Evolutionary conservation across 2,113 vertebrate genomes (phyloP).

Genomic region (Vombatus ursinus): DNA sequence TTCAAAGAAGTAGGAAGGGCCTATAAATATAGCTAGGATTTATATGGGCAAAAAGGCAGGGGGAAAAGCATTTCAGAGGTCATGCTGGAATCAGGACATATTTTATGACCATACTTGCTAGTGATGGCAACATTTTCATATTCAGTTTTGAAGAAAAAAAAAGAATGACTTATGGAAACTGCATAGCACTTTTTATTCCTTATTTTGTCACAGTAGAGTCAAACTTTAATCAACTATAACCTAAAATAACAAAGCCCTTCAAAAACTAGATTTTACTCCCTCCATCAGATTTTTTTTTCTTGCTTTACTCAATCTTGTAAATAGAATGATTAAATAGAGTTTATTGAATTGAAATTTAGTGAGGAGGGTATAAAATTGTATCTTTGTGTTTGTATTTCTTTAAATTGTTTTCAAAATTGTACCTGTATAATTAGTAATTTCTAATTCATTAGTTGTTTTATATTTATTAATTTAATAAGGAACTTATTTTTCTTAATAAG

Average conservation of each 20-base stretch:
- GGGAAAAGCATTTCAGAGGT: constrained; percentile 34
- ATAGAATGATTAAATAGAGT: constrained; percentile 8
- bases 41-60: background rate
- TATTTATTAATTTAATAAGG: background rate
- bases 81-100: background rate
- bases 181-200: background rate
- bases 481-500: background rate
- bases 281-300: constrained; percentile 35
- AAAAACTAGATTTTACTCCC: background rate
- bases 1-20: background rate
- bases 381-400: background rate
- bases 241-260: background rate
- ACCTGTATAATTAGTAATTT: background rate
- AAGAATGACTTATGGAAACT: constrained; percentile 48
- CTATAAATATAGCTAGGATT: background rate
- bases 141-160: constrained; percentile 32
- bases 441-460: background rate
- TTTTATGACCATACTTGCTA: constrained; percentile 43
- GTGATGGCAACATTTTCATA: background rate
- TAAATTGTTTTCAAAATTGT: background rate
- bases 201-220: constrained; percentile 19
- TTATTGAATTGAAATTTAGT: constrained; percentile 33
- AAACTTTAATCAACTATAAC: background rate
- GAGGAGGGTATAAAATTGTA: background rate
- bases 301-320: constrained; percentile 24